Evolutionary conservation across 1,140 invertebrate species (phyloP).

Genomic region (Lycorma delicatula): DNA sequence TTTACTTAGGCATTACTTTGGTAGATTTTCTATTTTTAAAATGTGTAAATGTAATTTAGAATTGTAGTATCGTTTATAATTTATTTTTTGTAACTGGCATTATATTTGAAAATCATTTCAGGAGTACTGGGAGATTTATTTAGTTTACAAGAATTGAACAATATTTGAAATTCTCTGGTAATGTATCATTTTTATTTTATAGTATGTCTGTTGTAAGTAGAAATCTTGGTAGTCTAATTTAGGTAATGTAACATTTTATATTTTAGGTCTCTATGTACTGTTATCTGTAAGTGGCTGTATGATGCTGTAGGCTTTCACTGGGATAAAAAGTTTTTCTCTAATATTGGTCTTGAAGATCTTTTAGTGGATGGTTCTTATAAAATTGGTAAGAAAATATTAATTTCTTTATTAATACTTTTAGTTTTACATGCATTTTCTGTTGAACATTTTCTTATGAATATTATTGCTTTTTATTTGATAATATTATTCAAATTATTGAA

Average conservation of each 20-base stretch:
- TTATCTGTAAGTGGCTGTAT: slow-evolving; percentile 94
- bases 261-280: slow-evolving; percentile 76
- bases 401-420: too few species aligned
- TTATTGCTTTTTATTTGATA: too few species aligned
- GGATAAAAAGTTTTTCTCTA: slow-evolving; percentile 62
- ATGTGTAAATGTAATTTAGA: too few species aligned
- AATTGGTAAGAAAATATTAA: slow-evolving; percentile 70
- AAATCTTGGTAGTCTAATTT: slow-evolving; percentile 8
- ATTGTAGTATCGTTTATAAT: too few species aligned
- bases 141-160: neutral
- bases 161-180: neutral
- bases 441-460: too few species aligned
- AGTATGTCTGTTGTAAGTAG: too few species aligned
- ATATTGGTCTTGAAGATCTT: slow-evolving; percentile 70
- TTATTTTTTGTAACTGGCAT: too few species aligned
- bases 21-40: too few species aligned
- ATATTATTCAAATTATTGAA: too few species aligned
- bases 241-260: slow-evolving; percentile 12
- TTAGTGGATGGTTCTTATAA: slow-evolving; percentile 55
- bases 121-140: neutral
- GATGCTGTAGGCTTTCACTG: slow-evolving; percentile 55
- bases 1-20: too few species aligned
- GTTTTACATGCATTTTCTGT: too few species aligned
- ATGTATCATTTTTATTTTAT: neutral
- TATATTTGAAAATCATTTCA: too few species aligned